These are phyloP conservation scores for Ceratitis capitata DNA, from an alignment of 1,140 invertebrate species.

Conservation along the genomic window DNA sequence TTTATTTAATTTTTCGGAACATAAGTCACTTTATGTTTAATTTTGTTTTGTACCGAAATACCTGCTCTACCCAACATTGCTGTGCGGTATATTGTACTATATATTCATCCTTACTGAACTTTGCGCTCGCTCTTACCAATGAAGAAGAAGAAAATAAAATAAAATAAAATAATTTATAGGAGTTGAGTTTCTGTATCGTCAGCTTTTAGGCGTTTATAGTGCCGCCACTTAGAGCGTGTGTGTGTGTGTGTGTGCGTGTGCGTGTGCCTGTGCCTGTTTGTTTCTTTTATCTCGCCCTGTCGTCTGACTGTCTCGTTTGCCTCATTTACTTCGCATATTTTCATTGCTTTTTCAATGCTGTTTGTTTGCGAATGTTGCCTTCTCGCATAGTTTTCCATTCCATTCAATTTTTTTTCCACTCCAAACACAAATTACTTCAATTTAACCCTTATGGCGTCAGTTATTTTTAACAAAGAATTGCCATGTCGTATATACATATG, in stretches of 20 bases:
- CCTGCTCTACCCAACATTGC: too few relatives aligned
- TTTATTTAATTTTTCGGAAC: too few relatives aligned
- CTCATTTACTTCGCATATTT: constrained; percentile 31
- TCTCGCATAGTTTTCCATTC: neutral
- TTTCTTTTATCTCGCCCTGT: neutral
- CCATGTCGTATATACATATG: neutral
- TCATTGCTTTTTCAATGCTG: neutral
- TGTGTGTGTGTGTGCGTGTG: neutral
- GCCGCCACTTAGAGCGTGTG: neutral
- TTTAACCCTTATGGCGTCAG: constrained; percentile 10
- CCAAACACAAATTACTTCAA: neutral
- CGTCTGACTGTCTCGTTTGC: constrained; percentile 33
- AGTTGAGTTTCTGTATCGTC: neutral
- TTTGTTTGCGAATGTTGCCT: neutral
- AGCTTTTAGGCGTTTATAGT: neutral
- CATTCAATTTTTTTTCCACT: neutral
- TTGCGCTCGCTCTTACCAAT: too few relatives aligned
- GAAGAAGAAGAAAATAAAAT: too few relatives aligned
- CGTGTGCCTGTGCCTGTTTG: neutral
- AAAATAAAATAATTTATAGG: too few relatives aligned
- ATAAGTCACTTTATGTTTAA: too few relatives aligned
- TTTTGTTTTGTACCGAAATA: too few relatives aligned
- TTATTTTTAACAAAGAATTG: neutral
- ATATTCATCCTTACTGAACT: too few relatives aligned
- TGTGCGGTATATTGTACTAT: too few relatives aligned